Evolutionary conservation across 2,113 vertebrate genomes (phyloP).

Genomic region (Crypturellus undulatus): DNA sequence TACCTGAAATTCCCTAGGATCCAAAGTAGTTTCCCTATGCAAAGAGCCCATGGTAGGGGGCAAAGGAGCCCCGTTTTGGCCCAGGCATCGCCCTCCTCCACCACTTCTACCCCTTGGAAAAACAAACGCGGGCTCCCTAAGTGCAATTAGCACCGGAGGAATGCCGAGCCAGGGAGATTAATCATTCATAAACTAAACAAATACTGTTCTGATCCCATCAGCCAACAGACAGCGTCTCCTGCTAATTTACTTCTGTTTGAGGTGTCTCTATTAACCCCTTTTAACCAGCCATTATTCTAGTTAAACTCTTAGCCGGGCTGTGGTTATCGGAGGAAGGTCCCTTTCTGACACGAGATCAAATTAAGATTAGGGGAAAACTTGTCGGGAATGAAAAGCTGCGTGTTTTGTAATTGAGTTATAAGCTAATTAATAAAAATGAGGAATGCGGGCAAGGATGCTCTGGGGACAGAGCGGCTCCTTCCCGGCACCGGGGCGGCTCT

Average conservation of each 20-base stretch:
- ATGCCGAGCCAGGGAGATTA: slow-evolving; percentile 63
- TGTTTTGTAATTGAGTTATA: slow-evolving; percentile 42
- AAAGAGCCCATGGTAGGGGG: neutral
- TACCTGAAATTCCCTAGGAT: neutral
- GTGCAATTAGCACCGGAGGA: slow-evolving; percentile 66
- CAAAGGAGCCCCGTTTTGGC: neutral
- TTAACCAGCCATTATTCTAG: slow-evolving; percentile 46
- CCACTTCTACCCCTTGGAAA: slow-evolving; percentile 58
- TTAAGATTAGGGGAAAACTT: slow-evolving; percentile 60
- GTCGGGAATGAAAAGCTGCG: slow-evolving; percentile 42
- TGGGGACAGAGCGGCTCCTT: neutral
- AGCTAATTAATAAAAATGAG: slow-evolving; percentile 61
- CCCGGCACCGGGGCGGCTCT: slow-evolving; percentile 73
- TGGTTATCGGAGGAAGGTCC: slow-evolving; percentile 30
- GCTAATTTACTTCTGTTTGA: slow-evolving; percentile 48
- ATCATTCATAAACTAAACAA: slow-evolving; percentile 78
- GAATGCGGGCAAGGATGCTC: neutral
- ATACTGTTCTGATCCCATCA: slow-evolving; percentile 74
- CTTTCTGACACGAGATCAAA: slow-evolving; percentile 56
- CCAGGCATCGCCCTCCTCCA: slow-evolving; percentile 2
- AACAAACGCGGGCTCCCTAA: slow-evolving; percentile 60
- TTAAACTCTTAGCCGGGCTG: slow-evolving; percentile 30
- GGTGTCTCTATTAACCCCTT: slow-evolving; percentile 62
- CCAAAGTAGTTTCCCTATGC: neutral
- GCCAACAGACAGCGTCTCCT: slow-evolving; percentile 31